phyloP scores from a whole-genome alignment of 2,888 invertebrate genomes.

The Dolomedes plantarius region DNA sequence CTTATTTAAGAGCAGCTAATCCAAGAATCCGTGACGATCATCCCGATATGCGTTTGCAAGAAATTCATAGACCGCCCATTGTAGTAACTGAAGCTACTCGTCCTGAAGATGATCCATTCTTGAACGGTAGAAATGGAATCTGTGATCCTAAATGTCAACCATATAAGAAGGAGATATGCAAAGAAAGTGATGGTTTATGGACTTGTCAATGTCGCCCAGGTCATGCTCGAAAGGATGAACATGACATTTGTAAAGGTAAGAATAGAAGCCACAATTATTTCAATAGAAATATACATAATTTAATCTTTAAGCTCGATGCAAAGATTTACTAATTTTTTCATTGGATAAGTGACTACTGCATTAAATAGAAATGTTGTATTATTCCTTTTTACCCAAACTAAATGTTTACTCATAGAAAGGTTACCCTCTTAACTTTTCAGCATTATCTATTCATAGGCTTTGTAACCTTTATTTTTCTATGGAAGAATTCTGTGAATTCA shows the following conservation, averaged over 20 bases:
- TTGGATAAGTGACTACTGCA: too few species aligned
- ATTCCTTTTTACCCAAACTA: too few species aligned
- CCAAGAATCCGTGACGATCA: conserved; percentile 52
- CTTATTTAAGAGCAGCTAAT: conserved; percentile 61
- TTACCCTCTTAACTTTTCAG: too few species aligned
- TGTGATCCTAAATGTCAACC: conserved; percentile 74
- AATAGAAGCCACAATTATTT: too few species aligned
- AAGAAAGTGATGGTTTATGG: conserved; percentile 72
- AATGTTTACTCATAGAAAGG: too few species aligned
- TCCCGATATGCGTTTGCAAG: conserved; percentile 14
- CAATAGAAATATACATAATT: too few species aligned
- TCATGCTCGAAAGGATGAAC: conserved; percentile 73
- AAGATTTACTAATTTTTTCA: too few species aligned
- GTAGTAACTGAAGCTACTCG: conserved; percentile 25
- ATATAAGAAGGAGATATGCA: conserved; percentile 74
- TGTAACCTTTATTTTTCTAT: too few species aligned
- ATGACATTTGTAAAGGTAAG: conserved; percentile 74
- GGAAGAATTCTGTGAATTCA: too few species aligned
- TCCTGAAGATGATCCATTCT: conserved; percentile 61
- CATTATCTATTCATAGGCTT: too few species aligned
- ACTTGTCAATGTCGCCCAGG: conserved; percentile 74
- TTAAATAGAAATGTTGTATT: too few species aligned
- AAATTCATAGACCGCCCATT: conserved; percentile 25
- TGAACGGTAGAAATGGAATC: conserved; percentile 50
- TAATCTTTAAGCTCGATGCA: too few species aligned